Conservation (phyloP, 2,888 invertebrate species). For the Metacarcinus magister region DNA sequence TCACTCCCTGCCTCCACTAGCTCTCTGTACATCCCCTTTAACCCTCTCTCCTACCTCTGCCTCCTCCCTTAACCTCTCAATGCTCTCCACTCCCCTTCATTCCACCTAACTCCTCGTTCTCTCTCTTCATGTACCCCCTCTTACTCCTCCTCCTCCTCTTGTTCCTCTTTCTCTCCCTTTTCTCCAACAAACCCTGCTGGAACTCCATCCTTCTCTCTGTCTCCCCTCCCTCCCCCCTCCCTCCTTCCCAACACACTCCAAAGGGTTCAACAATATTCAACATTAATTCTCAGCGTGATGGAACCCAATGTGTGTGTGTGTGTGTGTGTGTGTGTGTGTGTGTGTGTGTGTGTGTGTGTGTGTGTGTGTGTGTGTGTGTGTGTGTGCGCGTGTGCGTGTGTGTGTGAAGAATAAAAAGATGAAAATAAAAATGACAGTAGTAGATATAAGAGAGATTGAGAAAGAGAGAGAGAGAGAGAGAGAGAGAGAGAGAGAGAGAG, state of each 20-base stretch:
- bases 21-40: slow-evolving; percentile 16
- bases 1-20: background rate
- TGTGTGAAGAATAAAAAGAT: background rate
- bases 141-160: background rate
- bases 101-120: slow-evolving; percentile 8
- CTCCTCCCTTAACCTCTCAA: slow-evolving; percentile 27
- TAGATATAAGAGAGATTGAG: too few species aligned
- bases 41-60: background rate
- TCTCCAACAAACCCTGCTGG: background rate
- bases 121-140: slow-evolving; percentile 1
- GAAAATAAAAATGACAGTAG: background rate
- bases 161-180: background rate
- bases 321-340: too few species aligned
- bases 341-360: too few species aligned
- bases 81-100: background rate
- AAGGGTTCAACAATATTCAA: background rate
- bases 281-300: background rate
- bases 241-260: background rate
- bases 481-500: slow-evolving; percentile 29
- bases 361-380: too few species aligned
- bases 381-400: too few species aligned
- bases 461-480: too few species aligned
- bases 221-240: background rate
- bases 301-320: background rate
- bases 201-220: background rate